Evolutionary conservation across 2,797 vertebrate genomes (phyloP).

Genomic region (Sebastes iracundus): DNA sequence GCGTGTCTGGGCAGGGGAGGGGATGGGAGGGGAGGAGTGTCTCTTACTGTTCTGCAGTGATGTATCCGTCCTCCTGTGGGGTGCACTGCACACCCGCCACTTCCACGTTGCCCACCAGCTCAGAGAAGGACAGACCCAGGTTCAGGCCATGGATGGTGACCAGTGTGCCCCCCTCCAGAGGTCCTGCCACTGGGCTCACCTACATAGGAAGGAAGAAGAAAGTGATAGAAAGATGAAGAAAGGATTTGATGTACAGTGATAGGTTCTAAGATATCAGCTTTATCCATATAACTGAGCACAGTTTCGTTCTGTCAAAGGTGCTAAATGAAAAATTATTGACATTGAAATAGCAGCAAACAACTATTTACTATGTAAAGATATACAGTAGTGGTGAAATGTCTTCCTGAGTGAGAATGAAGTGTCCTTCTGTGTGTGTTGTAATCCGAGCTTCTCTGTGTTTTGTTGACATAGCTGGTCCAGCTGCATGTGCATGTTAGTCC

Average conservation of each 20-base stretch:
- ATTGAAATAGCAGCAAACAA: no score
- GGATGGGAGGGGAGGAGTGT: slow-evolving; percentile 2
- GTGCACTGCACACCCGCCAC: slow-evolving; percentile 92
- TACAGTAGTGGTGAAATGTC: no score
- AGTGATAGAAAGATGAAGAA: background rate
- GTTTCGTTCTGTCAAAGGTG: background rate
- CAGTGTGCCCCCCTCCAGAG: slow-evolving; percentile 91
- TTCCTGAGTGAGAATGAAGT: no score
- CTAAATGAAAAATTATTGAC: background rate
- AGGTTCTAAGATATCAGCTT: background rate
- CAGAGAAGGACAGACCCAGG: slow-evolving; percentile 93
- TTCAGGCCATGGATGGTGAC: slow-evolving; percentile 94
- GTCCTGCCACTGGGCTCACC: slow-evolving; percentile 93
- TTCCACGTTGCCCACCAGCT: slow-evolving; percentile 91
- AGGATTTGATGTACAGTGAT: background rate
- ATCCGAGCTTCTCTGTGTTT: no score
- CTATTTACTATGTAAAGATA: no score
- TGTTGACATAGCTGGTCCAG: no score
- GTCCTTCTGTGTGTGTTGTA: no score
- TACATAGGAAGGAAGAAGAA: slow-evolving; percentile 29
- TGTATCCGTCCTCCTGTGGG: slow-evolving; percentile 88
- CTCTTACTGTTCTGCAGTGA: slow-evolving; percentile 95
- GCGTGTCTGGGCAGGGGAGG: slow-evolving; percentile 5
- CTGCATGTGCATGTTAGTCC: no score
- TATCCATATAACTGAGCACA: background rate